phyloP scores from a whole-genome alignment of 1,140 invertebrate species.

The Lepidurus couesii region DNA sequence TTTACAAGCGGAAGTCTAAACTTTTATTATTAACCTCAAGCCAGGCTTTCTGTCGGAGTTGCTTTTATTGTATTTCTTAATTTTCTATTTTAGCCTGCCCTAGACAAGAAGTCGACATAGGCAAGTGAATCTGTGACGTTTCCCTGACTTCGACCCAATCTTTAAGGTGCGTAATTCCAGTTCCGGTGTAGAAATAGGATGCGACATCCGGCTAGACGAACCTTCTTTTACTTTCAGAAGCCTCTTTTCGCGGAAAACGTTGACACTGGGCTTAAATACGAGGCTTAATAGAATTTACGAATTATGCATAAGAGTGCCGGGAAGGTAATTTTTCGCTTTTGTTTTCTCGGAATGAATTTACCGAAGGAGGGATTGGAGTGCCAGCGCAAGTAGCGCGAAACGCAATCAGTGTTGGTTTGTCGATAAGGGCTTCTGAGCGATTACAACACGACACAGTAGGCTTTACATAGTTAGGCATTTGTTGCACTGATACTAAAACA shows the following conservation, averaged over 20 bases:
- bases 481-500: not conserved
- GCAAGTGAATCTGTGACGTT: too few species aligned
- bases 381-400: not conserved
- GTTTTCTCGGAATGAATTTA: not conserved
- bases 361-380: not conserved
- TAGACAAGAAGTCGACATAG: too few species aligned
- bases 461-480: not conserved
- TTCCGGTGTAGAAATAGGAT: slow-evolving; percentile 14
- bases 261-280: not conserved
- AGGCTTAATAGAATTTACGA: not conserved
- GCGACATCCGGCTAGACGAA: not conserved
- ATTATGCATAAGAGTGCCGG: too few species aligned
- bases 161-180: not conserved
- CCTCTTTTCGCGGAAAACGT: not conserved
- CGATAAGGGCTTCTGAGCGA: too few species aligned
- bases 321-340: not conserved
- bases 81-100: too few species aligned
- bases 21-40: too few species aligned
- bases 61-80: too few species aligned
- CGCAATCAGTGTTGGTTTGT: not conserved
- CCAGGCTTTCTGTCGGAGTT: too few species aligned
- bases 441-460: not conserved
- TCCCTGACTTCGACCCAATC: not conserved
- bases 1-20: too few species aligned
- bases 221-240: not conserved